Conservation (phyloP, 2,888 invertebrate genomes). For the Drosophila parthenogenetica region DNA sequence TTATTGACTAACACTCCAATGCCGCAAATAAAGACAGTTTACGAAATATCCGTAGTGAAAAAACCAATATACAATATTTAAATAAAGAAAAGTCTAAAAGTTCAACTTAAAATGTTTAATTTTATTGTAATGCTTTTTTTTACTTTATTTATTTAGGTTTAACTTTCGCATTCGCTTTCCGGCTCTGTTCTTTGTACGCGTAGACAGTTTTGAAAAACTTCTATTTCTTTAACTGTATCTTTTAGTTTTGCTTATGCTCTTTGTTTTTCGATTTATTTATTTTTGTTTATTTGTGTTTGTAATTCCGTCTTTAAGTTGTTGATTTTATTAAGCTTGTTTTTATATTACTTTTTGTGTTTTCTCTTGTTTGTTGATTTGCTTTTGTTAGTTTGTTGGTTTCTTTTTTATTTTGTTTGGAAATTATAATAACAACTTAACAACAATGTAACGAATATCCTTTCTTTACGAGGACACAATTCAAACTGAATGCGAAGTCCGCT, state of each 20-base stretch:
- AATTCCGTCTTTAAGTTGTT: constrained; percentile 60
- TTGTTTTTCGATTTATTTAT: constrained; percentile 2
- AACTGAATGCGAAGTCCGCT: constrained; percentile 84
- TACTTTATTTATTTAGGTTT: constrained; percentile 18
- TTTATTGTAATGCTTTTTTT: constrained; percentile 17
- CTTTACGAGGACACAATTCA: constrained; percentile 85
- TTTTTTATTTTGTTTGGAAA: constrained; percentile 74
- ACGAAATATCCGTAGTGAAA: not conserved
- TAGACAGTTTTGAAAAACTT: constrained; percentile 24
- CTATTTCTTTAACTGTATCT: constrained; percentile 19
- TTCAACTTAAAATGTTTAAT: not conserved
- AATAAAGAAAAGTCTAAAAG: not conserved
- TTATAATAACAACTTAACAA: constrained; percentile 85
- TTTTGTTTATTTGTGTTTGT: constrained; percentile 47
- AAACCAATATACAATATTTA: not conserved
- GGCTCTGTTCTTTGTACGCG: constrained; percentile 36
- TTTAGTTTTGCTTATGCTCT: constrained; percentile 46
- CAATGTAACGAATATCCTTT: constrained; percentile 86
- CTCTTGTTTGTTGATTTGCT: constrained; percentile 55
- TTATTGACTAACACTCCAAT: constrained; percentile 27
- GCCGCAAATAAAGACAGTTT: not conserved
- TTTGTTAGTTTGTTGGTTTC: constrained; percentile 68
- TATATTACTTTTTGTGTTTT: constrained; percentile 45
- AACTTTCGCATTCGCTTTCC: constrained; percentile 23
- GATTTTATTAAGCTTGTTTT: constrained; percentile 44